These are phyloP conservation scores for Equus przewalskii DNA, from an alignment of 2,113 vertebrate genomes.

Conservation along the genomic window DNA sequence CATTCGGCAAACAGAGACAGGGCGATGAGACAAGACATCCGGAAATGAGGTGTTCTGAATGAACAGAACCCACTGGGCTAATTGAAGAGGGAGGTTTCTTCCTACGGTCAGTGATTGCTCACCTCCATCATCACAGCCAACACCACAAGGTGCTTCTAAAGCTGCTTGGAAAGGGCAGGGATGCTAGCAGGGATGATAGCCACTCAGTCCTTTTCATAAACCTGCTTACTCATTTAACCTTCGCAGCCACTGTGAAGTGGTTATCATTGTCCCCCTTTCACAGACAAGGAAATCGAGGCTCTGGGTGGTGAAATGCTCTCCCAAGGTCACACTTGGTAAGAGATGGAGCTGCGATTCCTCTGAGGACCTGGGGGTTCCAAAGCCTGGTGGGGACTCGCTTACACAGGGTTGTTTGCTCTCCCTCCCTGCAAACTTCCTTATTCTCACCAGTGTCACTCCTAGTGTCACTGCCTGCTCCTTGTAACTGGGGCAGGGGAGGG, in stretches of 20 bases:
- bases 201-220: background rate
- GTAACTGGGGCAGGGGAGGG: background rate
- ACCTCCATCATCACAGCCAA: no score
- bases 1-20: background rate
- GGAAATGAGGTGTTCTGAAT: background rate
- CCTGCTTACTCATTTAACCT: background rate
- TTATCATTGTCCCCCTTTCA: background rate
- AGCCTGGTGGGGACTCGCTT: background rate
- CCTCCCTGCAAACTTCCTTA: background rate
- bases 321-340: background rate
- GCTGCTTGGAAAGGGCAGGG: background rate
- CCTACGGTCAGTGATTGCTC: fast-evolving
- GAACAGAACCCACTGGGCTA: background rate
- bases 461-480: background rate
- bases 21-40: background rate
- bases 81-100: background rate
- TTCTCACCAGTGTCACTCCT: background rate
- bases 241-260: background rate
- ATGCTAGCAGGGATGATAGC: fast-evolving
- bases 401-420: background rate
- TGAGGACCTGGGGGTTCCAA: background rate
- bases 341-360: background rate
- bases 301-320: background rate
- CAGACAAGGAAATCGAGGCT: background rate
- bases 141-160: background rate